Evolutionary conservation across 2,888 invertebrate genomes (phyloP).

Genomic region (Ischnura elegans): DNA sequence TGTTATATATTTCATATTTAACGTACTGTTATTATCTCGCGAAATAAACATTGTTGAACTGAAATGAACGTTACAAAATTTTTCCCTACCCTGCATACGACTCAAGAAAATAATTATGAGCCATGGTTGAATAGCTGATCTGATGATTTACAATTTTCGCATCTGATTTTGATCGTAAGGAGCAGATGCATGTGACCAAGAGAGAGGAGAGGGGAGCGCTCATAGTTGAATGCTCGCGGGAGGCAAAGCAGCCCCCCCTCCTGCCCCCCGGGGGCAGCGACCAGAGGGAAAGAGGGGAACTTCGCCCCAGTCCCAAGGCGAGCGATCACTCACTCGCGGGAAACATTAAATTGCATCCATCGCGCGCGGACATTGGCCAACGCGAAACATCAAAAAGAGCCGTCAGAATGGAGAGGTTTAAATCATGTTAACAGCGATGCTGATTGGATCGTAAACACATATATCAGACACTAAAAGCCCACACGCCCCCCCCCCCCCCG

Average conservation of each 20-base stretch:
- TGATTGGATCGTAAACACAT: slow-evolving; percentile 65
- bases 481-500: not conserved
- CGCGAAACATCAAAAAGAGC: slow-evolving; percentile 35
- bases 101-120: no score
- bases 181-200: no score
- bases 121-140: no score
- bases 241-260: not conserved
- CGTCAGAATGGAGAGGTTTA: slow-evolving; percentile 45
- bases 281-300: not conserved
- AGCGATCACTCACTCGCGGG: slow-evolving; percentile 30
- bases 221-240: slow-evolving; percentile 4
- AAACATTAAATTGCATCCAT: slow-evolving; percentile 22
- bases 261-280: not conserved
- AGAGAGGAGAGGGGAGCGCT: not conserved
- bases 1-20: no score
- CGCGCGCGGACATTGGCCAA: slow-evolving; percentile 34
- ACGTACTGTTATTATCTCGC: no score
- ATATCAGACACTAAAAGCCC: slow-evolving; percentile 49
- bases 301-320: not conserved
- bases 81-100: no score
- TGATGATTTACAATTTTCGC: no score
- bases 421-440: slow-evolving; percentile 59
- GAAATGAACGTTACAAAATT: no score
- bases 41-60: no score
- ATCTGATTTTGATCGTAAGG: no score